phyloP scores from a whole-genome alignment of 2,113 vertebrate species.

The Labrus mixtus region DNA sequence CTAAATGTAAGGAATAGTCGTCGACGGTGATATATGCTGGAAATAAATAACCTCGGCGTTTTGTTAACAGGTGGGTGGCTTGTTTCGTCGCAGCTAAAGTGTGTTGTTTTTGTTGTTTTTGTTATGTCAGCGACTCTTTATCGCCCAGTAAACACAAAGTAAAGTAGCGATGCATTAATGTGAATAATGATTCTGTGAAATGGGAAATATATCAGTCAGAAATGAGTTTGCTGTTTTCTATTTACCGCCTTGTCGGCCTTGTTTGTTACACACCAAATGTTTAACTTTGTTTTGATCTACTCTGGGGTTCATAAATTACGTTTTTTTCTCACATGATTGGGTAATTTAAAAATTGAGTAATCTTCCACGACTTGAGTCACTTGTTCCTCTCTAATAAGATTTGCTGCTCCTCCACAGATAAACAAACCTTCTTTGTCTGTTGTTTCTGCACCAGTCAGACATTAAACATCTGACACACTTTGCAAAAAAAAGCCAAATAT shows the following conservation, averaged over 20 bases:
- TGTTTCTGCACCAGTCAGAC: too few species aligned
- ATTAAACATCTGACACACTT: too few species aligned
- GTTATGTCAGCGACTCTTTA: conserved; percentile 30
- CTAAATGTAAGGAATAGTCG: not conserved
- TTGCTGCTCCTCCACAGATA: not conserved
- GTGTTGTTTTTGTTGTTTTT: conserved; percentile 38
- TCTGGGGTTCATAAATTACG: too few species aligned
- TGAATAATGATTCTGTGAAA: not conserved
- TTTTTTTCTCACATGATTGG: not conserved
- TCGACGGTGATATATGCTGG: not conserved
- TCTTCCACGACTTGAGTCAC: not conserved
- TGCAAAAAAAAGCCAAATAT: too few species aligned
- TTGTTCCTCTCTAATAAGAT: not conserved
- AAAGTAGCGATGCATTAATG: not conserved
- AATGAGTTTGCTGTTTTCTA: not conserved
- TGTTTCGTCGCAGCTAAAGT: accelerated
- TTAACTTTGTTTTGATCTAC: not conserved
- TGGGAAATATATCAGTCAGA: not conserved
- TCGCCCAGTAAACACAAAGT: not conserved
- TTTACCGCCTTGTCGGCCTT: too few species aligned
- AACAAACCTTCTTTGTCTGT: not conserved
- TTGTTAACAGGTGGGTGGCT: conserved; percentile 10
- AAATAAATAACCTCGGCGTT: not conserved
- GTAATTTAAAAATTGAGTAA: not conserved
- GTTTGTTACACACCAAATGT: too few species aligned